Evolutionary conservation across 2,797 vertebrate species (phyloP).

Genomic region (Labroides dimidiatus): DNA sequence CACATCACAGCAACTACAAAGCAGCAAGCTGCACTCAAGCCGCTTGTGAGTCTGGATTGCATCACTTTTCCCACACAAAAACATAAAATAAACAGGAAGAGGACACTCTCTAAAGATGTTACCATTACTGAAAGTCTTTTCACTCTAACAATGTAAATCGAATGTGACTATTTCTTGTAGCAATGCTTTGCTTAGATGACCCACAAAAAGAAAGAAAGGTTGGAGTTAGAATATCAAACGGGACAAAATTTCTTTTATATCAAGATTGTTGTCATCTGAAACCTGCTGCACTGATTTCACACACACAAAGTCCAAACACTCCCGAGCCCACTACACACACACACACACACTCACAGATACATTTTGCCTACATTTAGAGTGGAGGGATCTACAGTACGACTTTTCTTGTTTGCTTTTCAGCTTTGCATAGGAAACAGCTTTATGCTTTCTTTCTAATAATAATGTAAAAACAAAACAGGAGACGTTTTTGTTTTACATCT

Average conservation of each 20-base stretch:
- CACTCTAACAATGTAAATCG: background rate
- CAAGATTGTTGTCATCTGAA: background rate
- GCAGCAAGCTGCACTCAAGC: slow-evolving; percentile 19
- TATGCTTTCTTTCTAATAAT: too few relatives aligned
- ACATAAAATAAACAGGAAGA: background rate
- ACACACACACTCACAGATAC: background rate
- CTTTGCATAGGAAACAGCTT: slow-evolving; percentile 9
- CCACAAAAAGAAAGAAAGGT: slow-evolving; percentile 12
- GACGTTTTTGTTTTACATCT: too few relatives aligned
- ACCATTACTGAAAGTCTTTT: background rate
- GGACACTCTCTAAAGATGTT: too few relatives aligned
- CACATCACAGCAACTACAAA: slow-evolving; percentile 31
- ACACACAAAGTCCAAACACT: background rate
- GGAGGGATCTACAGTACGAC: background rate
- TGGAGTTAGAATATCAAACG: background rate
- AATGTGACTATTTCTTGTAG: slow-evolving; percentile 1
- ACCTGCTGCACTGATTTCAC: slow-evolving; percentile 12
- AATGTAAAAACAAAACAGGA: too few relatives aligned
- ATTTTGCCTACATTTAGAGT: slow-evolving; percentile 2
- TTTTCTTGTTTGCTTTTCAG: slow-evolving; percentile 11
- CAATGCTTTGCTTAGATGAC: slow-evolving; percentile 18
- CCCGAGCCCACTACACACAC: background rate
- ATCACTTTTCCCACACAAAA: background rate
- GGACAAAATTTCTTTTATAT: background rate
- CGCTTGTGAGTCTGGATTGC: background rate